Percentiles rank a stretch among this genome's conserved stretches.
Evolutionary conservation across 2,797 vertebrate species (phyloP).

Genomic region (Sebastes cheni): DNA sequence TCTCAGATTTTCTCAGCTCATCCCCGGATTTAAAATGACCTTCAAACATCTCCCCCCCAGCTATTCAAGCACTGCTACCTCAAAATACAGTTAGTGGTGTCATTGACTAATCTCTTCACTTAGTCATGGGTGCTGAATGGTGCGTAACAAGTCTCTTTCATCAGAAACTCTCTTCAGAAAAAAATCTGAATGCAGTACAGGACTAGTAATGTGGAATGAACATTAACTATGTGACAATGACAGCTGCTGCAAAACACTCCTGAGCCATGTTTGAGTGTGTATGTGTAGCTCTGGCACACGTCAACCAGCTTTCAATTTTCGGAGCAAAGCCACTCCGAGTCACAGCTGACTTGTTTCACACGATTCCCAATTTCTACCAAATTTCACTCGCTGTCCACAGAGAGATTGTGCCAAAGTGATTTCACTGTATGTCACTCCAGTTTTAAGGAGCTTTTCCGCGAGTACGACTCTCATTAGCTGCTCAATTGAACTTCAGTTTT

Average conservation of each 20-base stretch:
- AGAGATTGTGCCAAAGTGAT: constrained; percentile 12
- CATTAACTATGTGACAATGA: neutral
- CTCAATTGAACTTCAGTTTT: constrained; percentile 26
- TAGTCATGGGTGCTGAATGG: neutral
- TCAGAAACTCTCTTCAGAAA: neutral
- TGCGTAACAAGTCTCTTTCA: neutral
- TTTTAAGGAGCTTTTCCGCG: constrained; percentile 20
- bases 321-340: constrained; percentile 5
- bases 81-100: neutral
- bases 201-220: neutral
- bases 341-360: constrained; percentile 32
- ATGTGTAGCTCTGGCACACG: neutral
- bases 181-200: neutral
- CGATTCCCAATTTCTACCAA: constrained; percentile 39
- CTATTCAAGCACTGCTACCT: neutral
- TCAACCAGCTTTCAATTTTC: constrained; percentile 27
- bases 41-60: constrained; percentile 24
- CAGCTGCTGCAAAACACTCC: neutral
- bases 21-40: constrained; percentile 48
- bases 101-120: constrained; percentile 6
- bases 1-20: constrained; percentile 37
- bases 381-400: constrained; percentile 13
- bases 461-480: constrained; percentile 28
- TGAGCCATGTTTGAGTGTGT: neutral
- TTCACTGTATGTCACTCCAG: constrained; percentile 14